Conservation (phyloP, 2,113 vertebrate genomes). For the Lophotis ruficrista region DNA sequence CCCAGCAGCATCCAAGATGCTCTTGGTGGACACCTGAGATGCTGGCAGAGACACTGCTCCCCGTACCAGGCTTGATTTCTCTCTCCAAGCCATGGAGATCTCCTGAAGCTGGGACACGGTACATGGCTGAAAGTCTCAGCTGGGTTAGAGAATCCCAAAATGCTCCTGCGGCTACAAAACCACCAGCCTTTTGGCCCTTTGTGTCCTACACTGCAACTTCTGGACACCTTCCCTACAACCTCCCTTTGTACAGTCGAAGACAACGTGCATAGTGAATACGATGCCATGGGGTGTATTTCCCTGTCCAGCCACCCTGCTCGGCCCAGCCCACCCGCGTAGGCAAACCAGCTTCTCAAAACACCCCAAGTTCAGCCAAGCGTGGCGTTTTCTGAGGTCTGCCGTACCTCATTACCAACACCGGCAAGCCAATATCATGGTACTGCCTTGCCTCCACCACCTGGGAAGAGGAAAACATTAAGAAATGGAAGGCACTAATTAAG, state of each 20-base stretch:
- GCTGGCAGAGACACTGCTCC: not conserved
- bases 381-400: not conserved
- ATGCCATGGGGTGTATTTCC: not conserved
- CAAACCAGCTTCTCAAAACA: not conserved
- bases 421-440: not conserved
- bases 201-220: not conserved
- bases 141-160: not conserved
- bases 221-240: not conserved
- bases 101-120: not conserved
- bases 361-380: not conserved
- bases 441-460: not conserved
- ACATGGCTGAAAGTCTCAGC: not conserved
- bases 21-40: not conserved
- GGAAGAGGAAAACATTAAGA: slow-evolving; percentile 29
- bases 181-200: not conserved
- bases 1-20: not conserved
- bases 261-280: accelerated
- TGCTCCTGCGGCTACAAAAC: not conserved
- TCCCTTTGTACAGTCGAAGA: not conserved
- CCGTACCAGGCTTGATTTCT: not conserved
- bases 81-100: not conserved
- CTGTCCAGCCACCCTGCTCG: not conserved
- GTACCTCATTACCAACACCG: not conserved
- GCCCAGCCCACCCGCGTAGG: not conserved
- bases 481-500: slow-evolving; percentile 58